Evolutionary conservation across 2,113 vertebrate genomes (phyloP).

Genomic region (Mesocricetus auratus): DNA sequence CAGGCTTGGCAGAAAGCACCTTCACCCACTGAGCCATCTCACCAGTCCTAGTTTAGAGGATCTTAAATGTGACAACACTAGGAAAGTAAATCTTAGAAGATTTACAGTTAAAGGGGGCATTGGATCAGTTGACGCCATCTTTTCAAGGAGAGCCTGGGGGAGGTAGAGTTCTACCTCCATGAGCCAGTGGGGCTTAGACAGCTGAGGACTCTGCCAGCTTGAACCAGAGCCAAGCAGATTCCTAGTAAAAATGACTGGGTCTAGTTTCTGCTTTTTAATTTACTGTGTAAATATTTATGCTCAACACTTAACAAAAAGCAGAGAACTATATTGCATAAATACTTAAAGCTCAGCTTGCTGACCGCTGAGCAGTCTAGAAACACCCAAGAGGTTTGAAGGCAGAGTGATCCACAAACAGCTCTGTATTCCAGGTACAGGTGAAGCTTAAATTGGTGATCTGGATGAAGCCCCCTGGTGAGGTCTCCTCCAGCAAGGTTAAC

Average conservation of each 20-base stretch:
- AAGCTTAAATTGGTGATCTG: not conserved
- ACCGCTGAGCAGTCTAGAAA: not conserved
- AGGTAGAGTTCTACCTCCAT: rapidly evolving
- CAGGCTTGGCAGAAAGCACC: not conserved
- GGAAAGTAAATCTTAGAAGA: not conserved
- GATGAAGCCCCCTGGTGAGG: rapidly evolving
- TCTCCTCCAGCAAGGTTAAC: not conserved
- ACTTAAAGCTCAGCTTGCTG: not conserved
- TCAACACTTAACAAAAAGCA: not conserved
- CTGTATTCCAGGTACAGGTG: not conserved
- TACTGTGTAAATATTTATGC: not conserved
- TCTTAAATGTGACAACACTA: not conserved
- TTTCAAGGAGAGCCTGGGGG: not conserved
- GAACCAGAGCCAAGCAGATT: not conserved
- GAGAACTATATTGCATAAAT: not conserved
- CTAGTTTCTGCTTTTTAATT: not conserved
- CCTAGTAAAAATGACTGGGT: not conserved
- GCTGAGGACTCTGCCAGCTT: not conserved
- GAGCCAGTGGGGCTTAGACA: not conserved
- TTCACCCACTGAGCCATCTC: not conserved
- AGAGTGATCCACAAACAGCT: not conserved
- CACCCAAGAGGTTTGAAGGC: not conserved
- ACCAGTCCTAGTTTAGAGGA: not conserved
- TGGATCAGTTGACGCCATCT: not conserved
- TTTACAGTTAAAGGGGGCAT: not conserved